Conservation (phyloP, 2,888 invertebrate species). For the Tupiocoris notatus region DNA sequence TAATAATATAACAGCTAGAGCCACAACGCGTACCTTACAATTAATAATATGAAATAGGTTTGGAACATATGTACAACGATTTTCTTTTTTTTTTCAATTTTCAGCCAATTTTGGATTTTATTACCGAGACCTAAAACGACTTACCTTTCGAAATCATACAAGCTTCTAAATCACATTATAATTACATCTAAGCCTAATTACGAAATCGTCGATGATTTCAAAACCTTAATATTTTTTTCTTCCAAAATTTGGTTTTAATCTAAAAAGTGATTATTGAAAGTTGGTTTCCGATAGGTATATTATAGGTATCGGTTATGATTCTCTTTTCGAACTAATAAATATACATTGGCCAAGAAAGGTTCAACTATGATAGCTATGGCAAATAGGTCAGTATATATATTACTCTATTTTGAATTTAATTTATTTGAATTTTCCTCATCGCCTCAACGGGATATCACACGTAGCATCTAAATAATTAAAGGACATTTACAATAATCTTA, state of each 20-base stretch:
- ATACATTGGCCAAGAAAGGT: slow-evolving; percentile 29
- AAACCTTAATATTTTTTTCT: slow-evolving; percentile 36
- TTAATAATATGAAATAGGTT: slow-evolving; percentile 34
- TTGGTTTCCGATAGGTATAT: not conserved
- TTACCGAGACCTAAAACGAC: slow-evolving; percentile 42
- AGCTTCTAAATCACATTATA: slow-evolving; percentile 48
- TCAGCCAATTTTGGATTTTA: slow-evolving; percentile 2
- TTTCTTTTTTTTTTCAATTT: slow-evolving; percentile 16
- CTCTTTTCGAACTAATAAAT: slow-evolving; percentile 3
- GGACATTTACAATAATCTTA: slow-evolving; percentile 37
- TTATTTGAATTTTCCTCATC: not conserved
- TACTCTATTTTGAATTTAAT: not conserved
- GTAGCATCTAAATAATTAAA: slow-evolving; percentile 27
- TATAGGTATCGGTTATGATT: not conserved
- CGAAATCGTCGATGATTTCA: slow-evolving; percentile 47
- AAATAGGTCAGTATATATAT: not conserved
- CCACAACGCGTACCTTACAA: slow-evolving; percentile 35
- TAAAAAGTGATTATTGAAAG: slow-evolving; percentile 31
- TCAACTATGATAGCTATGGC: not conserved
- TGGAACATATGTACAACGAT: slow-evolving; percentile 47
- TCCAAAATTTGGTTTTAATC: slow-evolving; percentile 25
- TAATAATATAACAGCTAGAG: slow-evolving; percentile 5
- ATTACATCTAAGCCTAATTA: slow-evolving; percentile 38
- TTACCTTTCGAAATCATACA: slow-evolving; percentile 43
- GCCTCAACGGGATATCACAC: slow-evolving; percentile 20